Base-by-base conservation (phyloP, 2,888 invertebrate species). In the Hanleya hanleyi region DNA sequence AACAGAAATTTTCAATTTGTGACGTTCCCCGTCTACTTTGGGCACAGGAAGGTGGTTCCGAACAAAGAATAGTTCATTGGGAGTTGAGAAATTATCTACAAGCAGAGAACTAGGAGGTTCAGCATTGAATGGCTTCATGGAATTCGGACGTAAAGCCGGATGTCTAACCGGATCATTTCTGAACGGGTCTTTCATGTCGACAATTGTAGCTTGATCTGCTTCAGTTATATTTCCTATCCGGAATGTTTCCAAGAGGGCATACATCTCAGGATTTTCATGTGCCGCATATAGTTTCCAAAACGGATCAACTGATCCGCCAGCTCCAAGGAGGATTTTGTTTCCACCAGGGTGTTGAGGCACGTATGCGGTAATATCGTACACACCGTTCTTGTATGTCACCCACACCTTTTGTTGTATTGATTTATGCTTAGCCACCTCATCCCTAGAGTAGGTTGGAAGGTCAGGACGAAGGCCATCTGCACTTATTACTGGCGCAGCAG, bases 1-100 rank as follows among this genome's bases (percentile, higher is more conserved):
- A 6, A 94, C 92, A 76, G 92, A 93, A 33, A 97, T 90, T 84
- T 94, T 94, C 7, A 98, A 88, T 80, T 92, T 92, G 89, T 79
- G 87, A 0, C 76, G 77, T 37, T 85, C 78, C 3, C 70, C 87
- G 80, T 95, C 93, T 71, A 97, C 92, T 75, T 94, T 92, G 50
- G 97, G 99, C 41, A 99, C 98, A 15, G 99, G 98, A 87, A 99
- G 93, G 92, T 99, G 99, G 92, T 99, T 98, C 70, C 99, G 93
- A 22, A 99, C 96, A 92, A 96, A 99, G 92, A 99, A 99, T 77
- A 97, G 91, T 82, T 97, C 96, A 88, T 94, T 94, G 70, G 98
- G 98, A 0, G 99, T 99, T 74, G 95, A 91, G 83, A 95, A 97
- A 87, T 93, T 94, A 74, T 96, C 94, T 0, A 94, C 93, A 57